These are phyloP conservation scores for Oplegnathus fasciatus DNA, from an alignment of 2,113 vertebrate species.

Conservation along the genomic window DNA sequence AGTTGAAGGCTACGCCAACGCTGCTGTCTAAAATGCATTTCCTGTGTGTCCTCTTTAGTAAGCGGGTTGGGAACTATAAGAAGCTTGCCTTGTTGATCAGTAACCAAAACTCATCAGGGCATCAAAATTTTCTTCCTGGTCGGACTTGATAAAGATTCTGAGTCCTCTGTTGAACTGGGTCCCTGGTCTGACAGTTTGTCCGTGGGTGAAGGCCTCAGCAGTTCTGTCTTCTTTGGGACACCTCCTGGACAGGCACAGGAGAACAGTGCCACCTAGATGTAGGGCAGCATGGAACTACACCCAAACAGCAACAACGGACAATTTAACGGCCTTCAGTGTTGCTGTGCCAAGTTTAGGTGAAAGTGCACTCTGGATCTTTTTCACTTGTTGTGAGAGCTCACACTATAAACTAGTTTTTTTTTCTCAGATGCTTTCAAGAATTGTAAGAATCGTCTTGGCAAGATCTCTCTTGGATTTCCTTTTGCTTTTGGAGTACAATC, in stretches of 20 bases:
- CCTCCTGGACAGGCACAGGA: not conserved
- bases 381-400: not conserved
- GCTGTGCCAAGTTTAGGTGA: slow-evolving; percentile 49
- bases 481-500: not conserved
- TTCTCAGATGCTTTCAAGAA: not conserved
- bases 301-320: slow-evolving; percentile 44
- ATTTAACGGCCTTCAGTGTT: slow-evolving; percentile 34
- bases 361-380: slow-evolving; percentile 12
- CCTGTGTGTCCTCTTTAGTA: slow-evolving; percentile 26
- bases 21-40: slow-evolving; percentile 44
- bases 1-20: slow-evolving; percentile 61
- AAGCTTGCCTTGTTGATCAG: slow-evolving; percentile 29
- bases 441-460: slow-evolving; percentile 9
- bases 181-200: not conserved
- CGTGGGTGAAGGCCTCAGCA: not conserved
- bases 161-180: not conserved
- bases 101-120: slow-evolving; percentile 12
- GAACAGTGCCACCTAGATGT: slow-evolving; percentile 46
- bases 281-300: slow-evolving; percentile 7
- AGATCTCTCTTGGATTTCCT: not conserved
- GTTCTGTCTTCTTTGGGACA: slow-evolving; percentile 5
- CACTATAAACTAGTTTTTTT: not conserved
- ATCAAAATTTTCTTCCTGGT: not conserved
- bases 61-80: slow-evolving; percentile 33
- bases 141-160: not conserved